Conservation (phyloP, 2,113 vertebrate species). For the Anolis carolinensis region DNA sequence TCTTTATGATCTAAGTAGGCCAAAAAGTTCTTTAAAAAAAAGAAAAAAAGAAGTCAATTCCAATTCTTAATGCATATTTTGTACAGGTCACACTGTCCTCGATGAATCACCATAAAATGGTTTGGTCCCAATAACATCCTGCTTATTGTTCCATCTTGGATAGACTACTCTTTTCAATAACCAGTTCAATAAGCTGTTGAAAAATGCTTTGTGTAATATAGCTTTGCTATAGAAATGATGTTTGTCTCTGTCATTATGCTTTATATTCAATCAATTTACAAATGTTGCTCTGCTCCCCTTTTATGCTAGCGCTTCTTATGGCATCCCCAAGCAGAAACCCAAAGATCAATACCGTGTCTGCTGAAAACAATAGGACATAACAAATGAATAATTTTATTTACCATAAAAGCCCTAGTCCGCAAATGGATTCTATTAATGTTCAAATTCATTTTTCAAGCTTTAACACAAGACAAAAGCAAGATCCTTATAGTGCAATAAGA, state of each 20-base stretch:
- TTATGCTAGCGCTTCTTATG: conserved; percentile 51
- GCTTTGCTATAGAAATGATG: conserved; percentile 66
- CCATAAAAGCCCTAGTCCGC: conserved; percentile 70
- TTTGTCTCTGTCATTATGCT: conserved; percentile 73
- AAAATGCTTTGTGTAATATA: conserved; percentile 73
- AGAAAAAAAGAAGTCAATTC: conserved; percentile 29
- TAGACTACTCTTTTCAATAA: conserved; percentile 67
- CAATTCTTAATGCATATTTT: conserved; percentile 53
- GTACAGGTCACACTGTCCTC: conserved; percentile 19
- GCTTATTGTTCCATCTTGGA: conserved; percentile 41
- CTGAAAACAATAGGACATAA: conserved; percentile 73
- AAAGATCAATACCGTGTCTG: conserved; percentile 79
- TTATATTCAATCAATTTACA: conserved; percentile 69
- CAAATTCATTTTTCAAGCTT: conserved; percentile 73
- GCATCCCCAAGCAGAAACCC: conserved; percentile 71
- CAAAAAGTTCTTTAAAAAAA: conserved; percentile 25
- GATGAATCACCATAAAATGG: conserved; percentile 56
- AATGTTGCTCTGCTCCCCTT: conserved; percentile 60
- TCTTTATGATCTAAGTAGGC: conserved; percentile 40
- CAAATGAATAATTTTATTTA: conserved; percentile 82
- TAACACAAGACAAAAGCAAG: conserved; percentile 64
- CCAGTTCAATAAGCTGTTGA: conserved; percentile 72
- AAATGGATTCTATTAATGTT: conserved; percentile 72
- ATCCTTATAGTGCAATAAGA: conserved; percentile 24
- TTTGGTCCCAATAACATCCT: conserved; percentile 54